Conservation (phyloP, 2,113 vertebrate species). For the Poeciliopsis prolifica region DNA sequence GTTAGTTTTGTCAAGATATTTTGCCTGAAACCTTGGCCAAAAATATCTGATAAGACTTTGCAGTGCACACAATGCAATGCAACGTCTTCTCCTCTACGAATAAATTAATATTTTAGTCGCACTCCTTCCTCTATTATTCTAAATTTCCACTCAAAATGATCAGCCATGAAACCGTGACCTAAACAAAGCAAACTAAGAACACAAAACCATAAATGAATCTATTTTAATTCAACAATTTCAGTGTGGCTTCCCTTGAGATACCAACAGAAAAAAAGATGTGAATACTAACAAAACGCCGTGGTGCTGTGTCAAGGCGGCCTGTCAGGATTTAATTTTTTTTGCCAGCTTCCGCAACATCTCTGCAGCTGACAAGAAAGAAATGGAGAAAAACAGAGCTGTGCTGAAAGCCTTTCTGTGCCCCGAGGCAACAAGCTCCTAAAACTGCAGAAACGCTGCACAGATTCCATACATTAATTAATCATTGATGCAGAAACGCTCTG, state of each 20-base stretch:
- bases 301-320: slow-evolving; percentile 22
- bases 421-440: slow-evolving; percentile 45
- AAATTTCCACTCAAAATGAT: too few relatives aligned
- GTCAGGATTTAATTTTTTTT: slow-evolving; percentile 20
- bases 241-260: background rate
- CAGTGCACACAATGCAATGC: background rate
- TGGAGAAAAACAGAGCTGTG: slow-evolving; percentile 9
- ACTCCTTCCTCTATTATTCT: background rate
- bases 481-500: slow-evolving; percentile 36
- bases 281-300: slow-evolving; percentile 24
- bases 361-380: slow-evolving; percentile 30
- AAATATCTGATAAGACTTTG: too few relatives aligned
- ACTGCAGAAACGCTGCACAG: slow-evolving; percentile 43
- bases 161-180: background rate
- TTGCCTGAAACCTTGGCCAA: too few relatives aligned
- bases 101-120: too few relatives aligned
- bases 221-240: background rate
- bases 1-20: too few relatives aligned
- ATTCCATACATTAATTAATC: slow-evolving; percentile 63
- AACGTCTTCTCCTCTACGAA: too few relatives aligned
- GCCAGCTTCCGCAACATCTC: slow-evolving; percentile 28
- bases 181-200: slow-evolving; percentile 1
- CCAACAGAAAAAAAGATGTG: background rate
- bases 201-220: background rate
- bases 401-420: slow-evolving; percentile 58